Evolutionary conservation across 2,888 invertebrate species (phyloP).

Genomic region (Drosophila siamana): DNA sequence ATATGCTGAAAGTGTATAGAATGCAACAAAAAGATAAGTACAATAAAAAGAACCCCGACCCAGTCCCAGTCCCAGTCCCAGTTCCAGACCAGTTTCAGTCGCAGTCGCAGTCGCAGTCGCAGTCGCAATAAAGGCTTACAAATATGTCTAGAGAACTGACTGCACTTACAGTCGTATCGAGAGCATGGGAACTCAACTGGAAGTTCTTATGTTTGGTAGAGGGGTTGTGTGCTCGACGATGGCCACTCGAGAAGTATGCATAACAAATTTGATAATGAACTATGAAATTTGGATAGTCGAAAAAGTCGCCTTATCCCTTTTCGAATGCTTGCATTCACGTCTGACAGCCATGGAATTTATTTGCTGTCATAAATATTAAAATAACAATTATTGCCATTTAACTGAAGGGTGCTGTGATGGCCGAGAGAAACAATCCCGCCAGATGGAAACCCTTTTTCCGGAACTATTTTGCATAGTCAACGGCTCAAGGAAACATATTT

Average conservation of each 20-base stretch:
- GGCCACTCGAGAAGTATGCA: conserved; percentile 74
- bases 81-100: not conserved
- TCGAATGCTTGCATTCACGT: conserved; percentile 30
- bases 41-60: conserved; percentile 43
- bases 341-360: conserved; percentile 69
- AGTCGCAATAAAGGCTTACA: conserved; percentile 54
- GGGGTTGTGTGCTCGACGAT: conserved; percentile 51
- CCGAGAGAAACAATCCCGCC: conserved; percentile 4
- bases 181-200: conserved; percentile 58
- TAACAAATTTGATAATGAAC: conserved; percentile 84
- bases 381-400: conserved; percentile 79
- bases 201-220: conserved; percentile 22
- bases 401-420: conserved; percentile 21
- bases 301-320: conserved; percentile 36
- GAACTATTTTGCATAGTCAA: conserved; percentile 55
- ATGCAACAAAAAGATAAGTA: conserved; percentile 20
- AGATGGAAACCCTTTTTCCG: conserved; percentile 15
- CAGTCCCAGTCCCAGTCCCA: conserved; percentile 15
- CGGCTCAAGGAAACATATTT: conserved; percentile 54
- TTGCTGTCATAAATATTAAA: conserved; percentile 81
- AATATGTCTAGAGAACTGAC: conserved; percentile 55
- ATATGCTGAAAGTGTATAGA: conserved; percentile 43
- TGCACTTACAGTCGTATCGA: conserved; percentile 51
- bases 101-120: not conserved
- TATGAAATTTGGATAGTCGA: conserved; percentile 67